Evolutionary conservation across 2,888 invertebrate species (phyloP).

Genomic region (Furcula furcula): DNA sequence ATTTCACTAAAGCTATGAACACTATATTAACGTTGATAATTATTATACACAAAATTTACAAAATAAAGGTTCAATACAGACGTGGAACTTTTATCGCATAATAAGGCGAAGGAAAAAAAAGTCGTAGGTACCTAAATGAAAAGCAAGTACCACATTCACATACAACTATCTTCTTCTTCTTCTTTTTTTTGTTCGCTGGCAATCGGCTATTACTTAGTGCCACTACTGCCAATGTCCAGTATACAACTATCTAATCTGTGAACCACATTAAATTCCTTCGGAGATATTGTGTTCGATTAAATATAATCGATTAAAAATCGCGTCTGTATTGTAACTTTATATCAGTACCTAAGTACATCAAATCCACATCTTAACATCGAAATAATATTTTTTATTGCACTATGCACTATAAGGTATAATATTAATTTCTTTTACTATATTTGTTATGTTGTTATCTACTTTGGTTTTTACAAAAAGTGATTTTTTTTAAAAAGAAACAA

Average conservation of each 20-base stretch:
- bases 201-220: no score
- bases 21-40: slow-evolving; percentile 26
- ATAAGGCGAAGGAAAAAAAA: background rate
- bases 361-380: slow-evolving; percentile 6
- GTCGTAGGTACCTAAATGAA: no score
- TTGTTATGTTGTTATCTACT: slow-evolving; percentile 21
- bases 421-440: slow-evolving; percentile 12
- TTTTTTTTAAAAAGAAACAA: no score
- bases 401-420: slow-evolving; percentile 18
- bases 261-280: no score
- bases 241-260: no score
- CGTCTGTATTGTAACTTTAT: slow-evolving; percentile 5
- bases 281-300: no score
- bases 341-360: background rate
- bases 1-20: slow-evolving; percentile 26
- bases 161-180: no score
- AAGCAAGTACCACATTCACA: no score
- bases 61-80: slow-evolving; percentile 6
- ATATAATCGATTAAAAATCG: no score
- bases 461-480: slow-evolving; percentile 1
- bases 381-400: slow-evolving; percentile 30
- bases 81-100: slow-evolving; percentile 9
- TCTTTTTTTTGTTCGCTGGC: no score
- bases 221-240: no score
- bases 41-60: slow-evolving; percentile 33